These are phyloP conservation scores for Netelia inedita DNA, from an alignment of 2,888 invertebrate genomes.

Conservation along the genomic window DNA sequence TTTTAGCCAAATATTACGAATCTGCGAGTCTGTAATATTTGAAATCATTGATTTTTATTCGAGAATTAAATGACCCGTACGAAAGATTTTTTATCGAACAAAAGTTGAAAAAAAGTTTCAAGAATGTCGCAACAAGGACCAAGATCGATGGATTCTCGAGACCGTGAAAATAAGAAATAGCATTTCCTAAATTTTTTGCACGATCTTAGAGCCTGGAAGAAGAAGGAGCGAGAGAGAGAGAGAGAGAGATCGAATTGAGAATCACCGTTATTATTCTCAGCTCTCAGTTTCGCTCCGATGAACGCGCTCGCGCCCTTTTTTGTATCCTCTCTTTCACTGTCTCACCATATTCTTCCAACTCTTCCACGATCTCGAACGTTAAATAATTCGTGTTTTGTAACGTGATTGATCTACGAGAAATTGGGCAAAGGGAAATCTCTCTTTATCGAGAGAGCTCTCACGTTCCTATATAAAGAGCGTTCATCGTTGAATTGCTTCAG, in stretches of 20 bases:
- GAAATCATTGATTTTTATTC: not conserved
- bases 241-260: constrained; percentile 52
- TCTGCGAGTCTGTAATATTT: not conserved
- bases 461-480: constrained; percentile 73
- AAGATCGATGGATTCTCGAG: not conserved
- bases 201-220: not conserved
- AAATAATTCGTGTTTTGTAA: constrained; percentile 60
- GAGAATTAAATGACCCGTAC: not conserved
- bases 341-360: constrained; percentile 23
- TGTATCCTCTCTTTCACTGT: constrained; percentile 30
- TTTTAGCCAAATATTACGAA: not conserved
- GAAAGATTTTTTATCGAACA: not conserved
- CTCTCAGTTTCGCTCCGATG: constrained; percentile 69
- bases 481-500: constrained; percentile 58
- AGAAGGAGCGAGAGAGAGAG: constrained; percentile 25
- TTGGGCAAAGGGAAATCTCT: constrained; percentile 65
- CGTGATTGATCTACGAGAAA: constrained; percentile 54
- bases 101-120: not conserved
- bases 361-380: constrained; percentile 12
- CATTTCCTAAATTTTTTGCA: constrained; percentile 48
- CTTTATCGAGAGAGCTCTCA: constrained; percentile 42
- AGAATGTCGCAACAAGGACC: not conserved
- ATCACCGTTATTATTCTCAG: constrained; percentile 63
- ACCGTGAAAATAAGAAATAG: constrained; percentile 52
- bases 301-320: constrained; percentile 69